Conservation (phyloP, 2,113 vertebrate species). For the Raja brachyura region DNA sequence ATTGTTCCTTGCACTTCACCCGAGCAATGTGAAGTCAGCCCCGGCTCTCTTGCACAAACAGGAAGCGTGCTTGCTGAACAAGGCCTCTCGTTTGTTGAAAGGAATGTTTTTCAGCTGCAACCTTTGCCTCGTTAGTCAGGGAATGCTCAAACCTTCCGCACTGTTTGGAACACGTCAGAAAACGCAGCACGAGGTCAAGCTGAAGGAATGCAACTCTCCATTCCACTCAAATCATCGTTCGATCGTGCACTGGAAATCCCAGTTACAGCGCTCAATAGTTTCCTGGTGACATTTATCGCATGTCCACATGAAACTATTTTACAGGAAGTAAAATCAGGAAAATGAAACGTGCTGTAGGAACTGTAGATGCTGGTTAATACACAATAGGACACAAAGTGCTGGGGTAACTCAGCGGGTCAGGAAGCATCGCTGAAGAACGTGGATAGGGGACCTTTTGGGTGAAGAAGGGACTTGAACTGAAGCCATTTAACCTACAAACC, state of each 20-base stretch:
- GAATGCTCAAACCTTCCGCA: background rate
- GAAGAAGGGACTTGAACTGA: too few species aligned
- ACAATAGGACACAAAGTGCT: too few species aligned
- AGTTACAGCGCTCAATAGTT: background rate
- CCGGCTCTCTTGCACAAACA: background rate
- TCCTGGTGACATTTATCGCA: background rate
- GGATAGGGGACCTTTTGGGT: too few species aligned
- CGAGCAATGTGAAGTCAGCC: background rate
- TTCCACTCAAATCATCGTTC: background rate
- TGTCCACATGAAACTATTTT: background rate
- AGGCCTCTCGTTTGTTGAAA: slow-evolving; percentile 7
- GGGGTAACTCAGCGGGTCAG: too few species aligned
- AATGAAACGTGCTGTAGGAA: too few species aligned
- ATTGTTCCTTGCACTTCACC: background rate
- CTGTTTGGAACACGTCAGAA: background rate
- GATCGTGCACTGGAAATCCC: background rate
- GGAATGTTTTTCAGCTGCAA: background rate
- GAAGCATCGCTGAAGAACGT: too few species aligned
- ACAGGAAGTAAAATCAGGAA: background rate
- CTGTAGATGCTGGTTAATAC: too few species aligned
- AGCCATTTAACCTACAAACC: too few species aligned
- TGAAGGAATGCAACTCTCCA: background rate
- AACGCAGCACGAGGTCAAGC: background rate
- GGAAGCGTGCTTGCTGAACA: slow-evolving; percentile 9
- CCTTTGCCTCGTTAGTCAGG: background rate